phyloP scores from a whole-genome alignment of 1,140 invertebrate genomes.

The Drosophila leontia region DNA sequence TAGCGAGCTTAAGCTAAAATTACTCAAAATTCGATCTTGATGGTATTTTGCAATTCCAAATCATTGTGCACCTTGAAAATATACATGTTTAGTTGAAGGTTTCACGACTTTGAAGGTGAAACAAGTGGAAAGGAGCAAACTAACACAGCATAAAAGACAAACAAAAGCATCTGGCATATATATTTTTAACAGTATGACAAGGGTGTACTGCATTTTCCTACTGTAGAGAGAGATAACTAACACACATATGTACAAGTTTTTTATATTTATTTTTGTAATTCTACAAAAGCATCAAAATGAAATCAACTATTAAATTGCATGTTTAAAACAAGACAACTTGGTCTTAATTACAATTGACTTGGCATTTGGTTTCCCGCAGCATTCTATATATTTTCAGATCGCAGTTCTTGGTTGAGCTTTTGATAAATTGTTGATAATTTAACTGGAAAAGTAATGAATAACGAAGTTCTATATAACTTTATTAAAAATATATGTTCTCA shows the following conservation, averaged over 20 bases:
- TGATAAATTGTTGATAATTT: too few species aligned
- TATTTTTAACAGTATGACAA: constrained; percentile 61
- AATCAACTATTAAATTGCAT: constrained; percentile 76
- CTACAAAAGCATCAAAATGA: constrained; percentile 61
- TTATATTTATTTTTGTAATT: constrained; percentile 83
- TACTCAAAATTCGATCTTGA: constrained; percentile 40
- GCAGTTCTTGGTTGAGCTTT: background rate
- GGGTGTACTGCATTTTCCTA: constrained; percentile 72
- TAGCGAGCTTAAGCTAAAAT: constrained; percentile 40
- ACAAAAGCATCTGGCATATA: constrained; percentile 58
- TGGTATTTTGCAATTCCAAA: constrained; percentile 36
- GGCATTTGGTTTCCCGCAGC: constrained; percentile 9
- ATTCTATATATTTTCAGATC: constrained; percentile 6
- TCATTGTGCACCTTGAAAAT: constrained; percentile 22
- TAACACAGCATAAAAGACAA: constrained; percentile 52
- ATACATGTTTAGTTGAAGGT: constrained; percentile 34
- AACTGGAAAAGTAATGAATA: too few species aligned
- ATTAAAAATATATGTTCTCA: too few species aligned
- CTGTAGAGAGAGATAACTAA: constrained; percentile 71
- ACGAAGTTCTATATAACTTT: too few species aligned
- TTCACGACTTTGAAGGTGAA: constrained; percentile 28
- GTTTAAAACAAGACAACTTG: constrained; percentile 42
- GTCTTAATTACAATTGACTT: constrained; percentile 11
- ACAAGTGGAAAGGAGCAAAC: constrained; percentile 13
- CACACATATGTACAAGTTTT: constrained; percentile 81